A percentile compares a stretch with the other conserved stretches of the same genome.
These are phyloP conservation scores for Esox niger DNA, from an alignment of 2,113 vertebrate species.

Conservation along the genomic window DNA sequence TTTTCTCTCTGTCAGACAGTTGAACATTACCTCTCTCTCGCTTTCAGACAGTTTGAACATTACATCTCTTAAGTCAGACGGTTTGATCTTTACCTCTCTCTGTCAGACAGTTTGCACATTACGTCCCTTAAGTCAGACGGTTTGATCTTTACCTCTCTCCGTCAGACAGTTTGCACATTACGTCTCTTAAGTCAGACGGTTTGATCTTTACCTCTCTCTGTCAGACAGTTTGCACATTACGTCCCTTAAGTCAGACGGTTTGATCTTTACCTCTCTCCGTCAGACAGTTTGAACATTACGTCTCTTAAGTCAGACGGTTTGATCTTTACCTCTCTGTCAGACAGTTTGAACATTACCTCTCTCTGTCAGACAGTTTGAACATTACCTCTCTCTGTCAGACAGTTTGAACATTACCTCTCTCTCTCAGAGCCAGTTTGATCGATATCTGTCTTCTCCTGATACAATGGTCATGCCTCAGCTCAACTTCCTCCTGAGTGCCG, in stretches of 20 bases:
- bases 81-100: not conserved
- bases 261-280: not conserved
- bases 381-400: no score
- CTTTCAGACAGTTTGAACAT: not conserved
- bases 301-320: no score
- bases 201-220: not conserved
- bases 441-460: constrained; percentile 92
- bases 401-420: not conserved
- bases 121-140: no score
- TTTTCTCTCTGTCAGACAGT: not conserved
- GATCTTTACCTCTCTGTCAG: no score
- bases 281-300: no score
- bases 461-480: constrained; percentile 90
- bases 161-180: no score
- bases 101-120: no score
- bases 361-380: no score
- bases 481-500: constrained; percentile 92
- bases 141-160: no score
- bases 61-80: not conserved
- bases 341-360: no score
- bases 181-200: no score
- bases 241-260: not conserved
- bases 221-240: not conserved
- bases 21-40: not conserved
- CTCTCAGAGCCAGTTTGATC: constrained; percentile 91